Percentiles rank a stretch among this genome's conserved stretches.
Conservation (phyloP, 2,797 vertebrate species). For the Harpagifer antarcticus region DNA sequence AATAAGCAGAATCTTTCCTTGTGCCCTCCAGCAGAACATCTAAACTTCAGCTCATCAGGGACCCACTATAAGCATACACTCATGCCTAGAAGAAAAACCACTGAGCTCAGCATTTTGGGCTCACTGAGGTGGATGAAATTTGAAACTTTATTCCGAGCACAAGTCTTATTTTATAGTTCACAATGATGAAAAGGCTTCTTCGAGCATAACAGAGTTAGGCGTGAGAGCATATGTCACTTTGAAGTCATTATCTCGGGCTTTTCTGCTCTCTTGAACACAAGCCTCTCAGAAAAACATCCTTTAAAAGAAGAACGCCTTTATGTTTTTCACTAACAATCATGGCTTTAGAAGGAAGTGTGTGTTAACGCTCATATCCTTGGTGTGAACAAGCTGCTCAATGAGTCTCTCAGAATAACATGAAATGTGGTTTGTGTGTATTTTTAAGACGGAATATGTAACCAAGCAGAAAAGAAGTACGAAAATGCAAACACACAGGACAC, state of each 20-base stretch:
- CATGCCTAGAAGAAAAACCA: constrained; percentile 23
- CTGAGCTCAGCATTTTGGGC: constrained; percentile 7
- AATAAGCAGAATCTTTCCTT: constrained; percentile 17
- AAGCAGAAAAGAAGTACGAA: not conserved
- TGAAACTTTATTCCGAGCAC: constrained; percentile 30
- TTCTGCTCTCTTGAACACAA: constrained; percentile 31
- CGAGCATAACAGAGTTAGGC: constrained; percentile 18
- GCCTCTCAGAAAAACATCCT: not conserved
- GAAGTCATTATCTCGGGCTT: constrained; percentile 49
- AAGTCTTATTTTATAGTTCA: not conserved
- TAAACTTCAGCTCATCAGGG: constrained; percentile 20
- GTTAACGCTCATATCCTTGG: constrained; percentile 2
- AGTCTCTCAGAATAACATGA: not conserved
- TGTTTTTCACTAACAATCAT: constrained; percentile 11
- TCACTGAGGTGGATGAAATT: constrained; percentile 7
- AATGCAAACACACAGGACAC: not conserved
- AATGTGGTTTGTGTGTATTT: not conserved
- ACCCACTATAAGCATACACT: constrained; percentile 27
- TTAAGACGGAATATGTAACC: not conserved
- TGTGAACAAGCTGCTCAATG: not conserved
- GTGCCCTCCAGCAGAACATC: constrained; percentile 43
- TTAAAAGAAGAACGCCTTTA: not conserved
- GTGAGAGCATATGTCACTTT: constrained; percentile 29
- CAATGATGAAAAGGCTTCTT: not conserved
- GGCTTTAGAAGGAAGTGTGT: not conserved